Evolutionary conservation across 2,888 invertebrate genomes (phyloP).

Genomic region (Melieria picta): DNA sequence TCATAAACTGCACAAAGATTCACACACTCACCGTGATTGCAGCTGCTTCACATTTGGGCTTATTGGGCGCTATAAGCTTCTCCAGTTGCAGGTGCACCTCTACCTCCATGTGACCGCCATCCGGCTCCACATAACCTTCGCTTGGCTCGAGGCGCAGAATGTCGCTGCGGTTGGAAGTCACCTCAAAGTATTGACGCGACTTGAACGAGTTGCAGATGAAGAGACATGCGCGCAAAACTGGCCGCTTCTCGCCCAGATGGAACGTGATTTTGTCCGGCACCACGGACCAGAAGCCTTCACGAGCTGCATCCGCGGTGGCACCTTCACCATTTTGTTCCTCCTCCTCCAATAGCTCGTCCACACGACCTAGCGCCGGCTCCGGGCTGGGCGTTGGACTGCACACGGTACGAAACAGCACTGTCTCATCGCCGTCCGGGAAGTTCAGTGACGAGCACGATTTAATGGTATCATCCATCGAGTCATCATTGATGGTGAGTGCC

Average conservation of each 20-base stretch:
- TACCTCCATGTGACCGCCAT: constrained; percentile 53
- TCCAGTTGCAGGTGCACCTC: constrained; percentile 41
- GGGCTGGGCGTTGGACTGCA: constrained; percentile 53
- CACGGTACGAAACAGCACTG: constrained; percentile 62
- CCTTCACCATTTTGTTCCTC: constrained; percentile 34
- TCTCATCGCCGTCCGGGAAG: constrained; percentile 62
- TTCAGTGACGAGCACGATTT: constrained; percentile 52
- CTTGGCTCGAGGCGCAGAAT: constrained; percentile 55
- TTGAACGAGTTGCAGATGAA: constrained; percentile 52
- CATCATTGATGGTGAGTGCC: constrained; percentile 60
- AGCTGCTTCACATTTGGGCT: background rate
- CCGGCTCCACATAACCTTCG: constrained; percentile 54
- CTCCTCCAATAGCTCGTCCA: constrained; percentile 48
- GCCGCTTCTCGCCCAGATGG: constrained; percentile 40
- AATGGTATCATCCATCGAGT: constrained; percentile 56
- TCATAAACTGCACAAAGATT: background rate
- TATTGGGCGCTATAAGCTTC: constrained; percentile 30
- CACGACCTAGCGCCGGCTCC: constrained; percentile 47
- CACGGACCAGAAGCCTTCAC: constrained; percentile 55
- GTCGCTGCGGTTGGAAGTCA: constrained; percentile 53
- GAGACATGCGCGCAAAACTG: constrained; percentile 38
- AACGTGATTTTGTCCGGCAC: constrained; percentile 52
- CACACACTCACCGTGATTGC: too few relatives aligned
- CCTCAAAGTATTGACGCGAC: constrained; percentile 56
- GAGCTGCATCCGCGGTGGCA: constrained; percentile 22